phyloP scores from a whole-genome alignment of 2,113 vertebrate genomes.

The Notarius lentiginosus region DNA sequence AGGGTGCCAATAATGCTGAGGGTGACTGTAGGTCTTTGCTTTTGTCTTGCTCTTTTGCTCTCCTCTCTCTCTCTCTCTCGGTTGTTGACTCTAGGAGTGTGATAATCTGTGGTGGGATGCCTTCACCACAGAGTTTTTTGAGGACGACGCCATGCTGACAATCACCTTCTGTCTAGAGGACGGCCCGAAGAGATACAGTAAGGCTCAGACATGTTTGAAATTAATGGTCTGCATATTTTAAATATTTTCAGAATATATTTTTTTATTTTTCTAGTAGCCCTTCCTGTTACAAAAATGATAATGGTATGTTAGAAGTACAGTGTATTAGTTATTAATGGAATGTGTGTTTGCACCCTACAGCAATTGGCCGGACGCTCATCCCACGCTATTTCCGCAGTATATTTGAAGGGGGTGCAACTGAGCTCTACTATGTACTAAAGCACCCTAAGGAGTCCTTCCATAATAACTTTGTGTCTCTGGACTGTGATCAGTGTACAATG shows the following conservation, averaged over 20 bases:
- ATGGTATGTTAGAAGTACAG: not conserved
- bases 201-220: slow-evolving; percentile 57
- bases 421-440: slow-evolving; percentile 95
- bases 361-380: slow-evolving; percentile 96
- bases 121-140: slow-evolving; percentile 98
- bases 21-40: not conserved
- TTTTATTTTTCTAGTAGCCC: not conserved
- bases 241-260: not conserved
- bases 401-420: slow-evolving; percentile 96
- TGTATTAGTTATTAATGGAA: not conserved
- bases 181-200: slow-evolving; percentile 99
- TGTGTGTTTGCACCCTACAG: slow-evolving; percentile 61
- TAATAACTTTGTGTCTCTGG: slow-evolving; percentile 97
- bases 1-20: not conserved
- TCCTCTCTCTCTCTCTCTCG: not conserved
- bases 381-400: slow-evolving; percentile 98
- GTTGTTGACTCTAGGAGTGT: slow-evolving; percentile 80
- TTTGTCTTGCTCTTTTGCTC: not conserved
- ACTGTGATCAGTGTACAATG: slow-evolving; percentile 99
- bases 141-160: slow-evolving; percentile 98
- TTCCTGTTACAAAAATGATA: not conserved
- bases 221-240: not conserved
- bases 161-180: slow-evolving; percentile 99
- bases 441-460: slow-evolving; percentile 99
- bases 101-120: slow-evolving; percentile 99